Evolutionary conservation across 2,113 vertebrate genomes (phyloP), one percentile per base, ranked within the genome.

Genomic region (Brachypodius melanocephalos): DNA sequence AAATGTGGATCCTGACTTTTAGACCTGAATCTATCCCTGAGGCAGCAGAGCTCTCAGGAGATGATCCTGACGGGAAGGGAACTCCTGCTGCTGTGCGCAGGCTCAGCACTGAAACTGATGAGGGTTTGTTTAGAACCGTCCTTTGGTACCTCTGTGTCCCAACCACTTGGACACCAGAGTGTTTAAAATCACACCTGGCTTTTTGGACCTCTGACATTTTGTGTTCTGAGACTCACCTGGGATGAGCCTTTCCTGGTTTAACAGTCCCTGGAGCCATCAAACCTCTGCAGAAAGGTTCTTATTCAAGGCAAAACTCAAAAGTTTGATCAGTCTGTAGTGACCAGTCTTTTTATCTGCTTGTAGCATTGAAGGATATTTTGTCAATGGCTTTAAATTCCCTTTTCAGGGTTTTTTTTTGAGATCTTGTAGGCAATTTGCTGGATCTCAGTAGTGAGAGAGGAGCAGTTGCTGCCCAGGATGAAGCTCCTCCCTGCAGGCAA

Each of bases 81-180:
- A 1, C 10, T 69, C 8, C 2, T 42, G 61, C 69, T 92, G 75
- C 87, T 83, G 73, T 32, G 54, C 32, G 4, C 34, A 22, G n/a
- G 18, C 1, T 34, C 55, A 34, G n/a, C 3, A 2, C n/a, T 51
- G 68, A 36, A 51, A 58, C 6, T 68, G 9, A 8, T 55, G 54
- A 19, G 29, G 36, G 18, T 76, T 75, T 38, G 31, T 75, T 72
- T 38, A 21, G 29, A 72, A 55, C 48, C 10, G 1, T 19, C 29
- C 25, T 87, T 62, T 2, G 9, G 25, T 49, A 21, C 76, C 24
- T 83, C 66, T 38, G 20, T 49, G 62, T 78, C 57, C 45, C 61
- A 25, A 0, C 28, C 16, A 2, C 45, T 38, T n/a, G 17, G 48
- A 25, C 28, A 28, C 17, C 31, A 1, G 1, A 4, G 8, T 31